Conservation (phyloP, 2,797 vertebrate genomes). For the Adrianichthys oophorus region DNA sequence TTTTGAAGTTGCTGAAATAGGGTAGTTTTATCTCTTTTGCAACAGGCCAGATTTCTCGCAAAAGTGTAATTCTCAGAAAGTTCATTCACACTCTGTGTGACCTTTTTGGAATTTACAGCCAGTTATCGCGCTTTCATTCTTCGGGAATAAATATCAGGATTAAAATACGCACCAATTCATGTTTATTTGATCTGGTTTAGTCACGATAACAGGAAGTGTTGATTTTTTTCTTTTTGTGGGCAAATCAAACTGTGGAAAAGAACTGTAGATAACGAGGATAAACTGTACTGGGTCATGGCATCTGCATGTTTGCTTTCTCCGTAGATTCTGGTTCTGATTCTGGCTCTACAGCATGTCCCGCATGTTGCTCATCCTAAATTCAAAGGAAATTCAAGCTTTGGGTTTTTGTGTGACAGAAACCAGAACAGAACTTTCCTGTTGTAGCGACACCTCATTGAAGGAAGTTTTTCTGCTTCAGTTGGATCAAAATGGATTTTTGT, state of each 20-base stretch:
- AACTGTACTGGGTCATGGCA: too few species aligned
- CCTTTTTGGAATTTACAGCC: background rate
- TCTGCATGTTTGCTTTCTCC: too few species aligned
- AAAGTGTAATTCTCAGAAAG: constrained; percentile 10
- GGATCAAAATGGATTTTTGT: too few species aligned
- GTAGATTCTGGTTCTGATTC: too few species aligned
- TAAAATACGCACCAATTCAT: background rate
- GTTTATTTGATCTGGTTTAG: background rate
- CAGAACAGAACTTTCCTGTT: too few species aligned
- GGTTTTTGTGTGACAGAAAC: too few species aligned
- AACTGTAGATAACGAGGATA: too few species aligned
- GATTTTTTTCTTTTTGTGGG: background rate
- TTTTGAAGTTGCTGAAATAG: constrained; percentile 17
- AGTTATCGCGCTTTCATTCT: background rate
- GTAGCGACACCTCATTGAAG: too few species aligned
- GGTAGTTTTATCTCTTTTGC: constrained; percentile 1
- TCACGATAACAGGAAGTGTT: background rate
- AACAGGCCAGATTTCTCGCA: constrained; percentile 7
- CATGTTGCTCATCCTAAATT: too few species aligned
- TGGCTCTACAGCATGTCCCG: too few species aligned
- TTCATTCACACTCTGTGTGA: background rate
- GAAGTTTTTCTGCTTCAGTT: too few species aligned
- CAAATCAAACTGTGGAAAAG: background rate
- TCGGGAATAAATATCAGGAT: constrained; percentile 1
- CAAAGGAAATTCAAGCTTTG: too few species aligned